These are phyloP conservation scores for Micropoecilia bifurca DNA, from an alignment of 2,797 vertebrate species.

Conservation along the genomic window DNA sequence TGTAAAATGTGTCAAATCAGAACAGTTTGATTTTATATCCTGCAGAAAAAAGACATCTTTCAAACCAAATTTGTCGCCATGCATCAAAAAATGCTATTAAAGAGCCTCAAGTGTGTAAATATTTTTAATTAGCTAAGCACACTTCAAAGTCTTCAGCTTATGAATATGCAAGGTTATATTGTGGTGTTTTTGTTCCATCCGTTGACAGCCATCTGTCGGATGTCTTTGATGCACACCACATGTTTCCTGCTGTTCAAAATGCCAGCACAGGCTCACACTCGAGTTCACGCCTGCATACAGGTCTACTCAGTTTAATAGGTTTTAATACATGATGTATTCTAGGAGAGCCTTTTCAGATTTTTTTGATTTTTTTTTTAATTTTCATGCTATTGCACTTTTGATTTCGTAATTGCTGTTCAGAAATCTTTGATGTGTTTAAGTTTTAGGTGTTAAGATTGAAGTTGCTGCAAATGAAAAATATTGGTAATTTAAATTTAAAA, in stretches of 20 bases:
- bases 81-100: conserved; percentile 63
- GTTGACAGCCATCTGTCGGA: conserved; percentile 73
- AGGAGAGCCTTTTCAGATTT: conserved; percentile 11
- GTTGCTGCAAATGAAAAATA: conserved; percentile 1
- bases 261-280: conserved; percentile 37
- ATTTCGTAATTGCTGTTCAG: background rate
- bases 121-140: conserved; percentile 74
- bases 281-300: conserved; percentile 12
- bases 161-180: conserved; percentile 78
- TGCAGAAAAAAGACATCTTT: conserved; percentile 28
- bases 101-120: conserved; percentile 71
- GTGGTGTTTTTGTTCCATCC: conserved; percentile 43
- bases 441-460: conserved; percentile 15
- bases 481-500: background rate
- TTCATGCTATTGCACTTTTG: conserved; percentile 20
- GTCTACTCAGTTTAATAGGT: conserved; percentile 49
- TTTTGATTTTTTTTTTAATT: conserved; percentile 8
- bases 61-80: conserved; percentile 45
- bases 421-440: background rate
- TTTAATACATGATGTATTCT: conserved; percentile 28
- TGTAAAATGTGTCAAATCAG: conserved; percentile 45
- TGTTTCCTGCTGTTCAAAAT: conserved; percentile 73
- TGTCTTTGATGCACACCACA: conserved; percentile 76
- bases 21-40: conserved; percentile 31
- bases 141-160: conserved; percentile 79